phyloP scores from a whole-genome alignment of 92 coral and sea anemone genomes.

The Heliopora coerulea region DNA sequence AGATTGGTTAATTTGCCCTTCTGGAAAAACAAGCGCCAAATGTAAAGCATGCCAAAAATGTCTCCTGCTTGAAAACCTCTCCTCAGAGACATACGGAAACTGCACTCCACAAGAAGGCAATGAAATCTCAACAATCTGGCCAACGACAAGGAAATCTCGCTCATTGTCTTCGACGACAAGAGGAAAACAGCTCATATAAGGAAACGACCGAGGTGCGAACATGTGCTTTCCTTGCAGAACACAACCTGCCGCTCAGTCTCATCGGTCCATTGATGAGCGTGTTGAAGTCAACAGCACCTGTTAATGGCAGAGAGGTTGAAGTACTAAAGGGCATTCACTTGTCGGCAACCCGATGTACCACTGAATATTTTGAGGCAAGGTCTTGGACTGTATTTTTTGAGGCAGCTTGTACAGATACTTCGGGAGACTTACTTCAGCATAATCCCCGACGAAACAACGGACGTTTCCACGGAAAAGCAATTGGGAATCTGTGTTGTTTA shows the following conservation, averaged over 20 bases:
- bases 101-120: background rate
- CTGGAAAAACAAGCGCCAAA: background rate
- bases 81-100: background rate
- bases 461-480: conserved; percentile 7
- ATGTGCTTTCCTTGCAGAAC: conserved; percentile 11
- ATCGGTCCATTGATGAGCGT: background rate
- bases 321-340: background rate
- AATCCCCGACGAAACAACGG: conserved; percentile 14
- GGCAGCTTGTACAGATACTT: background rate
- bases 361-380: conserved; percentile 1
- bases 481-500: conserved; percentile 8
- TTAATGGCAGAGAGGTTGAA: background rate
- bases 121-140: background rate
- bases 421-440: conserved; percentile 13
- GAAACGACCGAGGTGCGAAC: background rate
- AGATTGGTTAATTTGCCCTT: too few relatives aligned
- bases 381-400: conserved; percentile 7
- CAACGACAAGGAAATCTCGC: conserved; percentile 6
- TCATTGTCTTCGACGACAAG: background rate
- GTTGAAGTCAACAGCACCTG: background rate
- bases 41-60: conserved; percentile 5
- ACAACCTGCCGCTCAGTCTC: background rate
- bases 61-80: background rate
- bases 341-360: background rate
- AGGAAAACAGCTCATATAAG: background rate